A percentile compares a stretch with the other conserved stretches of the same genome.
These are phyloP conservation scores for Trematomus bernacchii DNA, from an alignment of 2,797 vertebrate species.

Conservation along the genomic window DNA sequence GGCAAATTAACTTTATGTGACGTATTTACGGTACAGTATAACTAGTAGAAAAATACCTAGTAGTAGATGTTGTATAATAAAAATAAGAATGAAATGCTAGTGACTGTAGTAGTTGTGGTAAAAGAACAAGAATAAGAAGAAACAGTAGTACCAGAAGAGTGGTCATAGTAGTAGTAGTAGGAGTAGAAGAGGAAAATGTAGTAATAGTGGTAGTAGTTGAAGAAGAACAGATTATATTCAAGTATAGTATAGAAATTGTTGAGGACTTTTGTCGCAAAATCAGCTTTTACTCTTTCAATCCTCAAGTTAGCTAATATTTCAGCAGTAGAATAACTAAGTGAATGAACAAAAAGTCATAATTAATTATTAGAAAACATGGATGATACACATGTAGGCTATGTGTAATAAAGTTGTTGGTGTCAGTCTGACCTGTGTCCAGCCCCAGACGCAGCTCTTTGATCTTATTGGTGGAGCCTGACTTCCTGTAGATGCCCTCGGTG, in stretches of 20 bases:
- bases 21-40: neutral
- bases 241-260: neutral
- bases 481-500: conserved; percentile 97
- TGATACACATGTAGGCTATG: neutral
- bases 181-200: too few species aligned
- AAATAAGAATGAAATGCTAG: neutral
- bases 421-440: conserved; percentile 89
- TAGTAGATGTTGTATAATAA: neutral
- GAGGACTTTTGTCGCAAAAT: neutral
- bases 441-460: conserved; percentile 95
- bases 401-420: neutral
- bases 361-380: neutral
- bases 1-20: neutral
- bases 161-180: too few species aligned
- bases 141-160: neutral
- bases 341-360: neutral
- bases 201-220: neutral
- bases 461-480: conserved; percentile 96
- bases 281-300: neutral
- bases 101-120: neutral
- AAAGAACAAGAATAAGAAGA: too few species aligned
- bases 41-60: too few species aligned
- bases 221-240: neutral
- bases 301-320: neutral
- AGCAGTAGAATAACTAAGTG: neutral